Evolutionary conservation across 2,888 invertebrate genomes (phyloP), one percentile per base, ranked within the genome.

Genomic region (Blastobasis lacticolella): DNA sequence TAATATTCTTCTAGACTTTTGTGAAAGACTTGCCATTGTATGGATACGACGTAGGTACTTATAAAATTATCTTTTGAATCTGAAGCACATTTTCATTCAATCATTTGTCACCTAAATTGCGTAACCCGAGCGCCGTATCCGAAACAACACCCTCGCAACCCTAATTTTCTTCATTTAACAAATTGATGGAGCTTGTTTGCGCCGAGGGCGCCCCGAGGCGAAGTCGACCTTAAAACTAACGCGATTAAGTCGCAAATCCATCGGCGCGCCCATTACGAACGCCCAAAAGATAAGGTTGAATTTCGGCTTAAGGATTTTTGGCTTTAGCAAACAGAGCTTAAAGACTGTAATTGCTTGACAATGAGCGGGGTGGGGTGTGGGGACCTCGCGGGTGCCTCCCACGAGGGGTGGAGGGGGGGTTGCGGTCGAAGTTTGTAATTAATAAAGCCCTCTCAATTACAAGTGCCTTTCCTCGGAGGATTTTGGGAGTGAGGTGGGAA

Each of bases 381-480:
- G 46, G 41, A 48, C 52, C 41, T 52, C 48, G 46, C 48, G n/a
- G 38, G 55, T 52, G 49, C 48, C 46, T 46, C 44, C 46, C 46
- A 37, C 9, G 37, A 4, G 37, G 46, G 46, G 46, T 49, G 62
- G 62, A 56, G 62, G 58, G 68, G 78, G 71, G 67, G 75, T 73
- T 85, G 87, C 72, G 86, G 87, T 86, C 73, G 70, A 81, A 87
- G 86, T 86, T 87, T 81, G 85, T 88, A 88, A 88, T 87, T 87
- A 87, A 88, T 87, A 87, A 87, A 85, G 79, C 78, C 80, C 78
- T 85, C 86, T 87, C 86, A 81, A 83, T 88, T 87, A 86, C 88
- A 84, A 84, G 85, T 79, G 78, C 81, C 79, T 84, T 84, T 81
- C 83, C 82, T 71, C 82, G 61, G 66, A 61, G 78, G 78, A 67